These are phyloP conservation scores for Tribolium freemani DNA, from an alignment of 2,888 invertebrate species.

Conservation along the genomic window DNA sequence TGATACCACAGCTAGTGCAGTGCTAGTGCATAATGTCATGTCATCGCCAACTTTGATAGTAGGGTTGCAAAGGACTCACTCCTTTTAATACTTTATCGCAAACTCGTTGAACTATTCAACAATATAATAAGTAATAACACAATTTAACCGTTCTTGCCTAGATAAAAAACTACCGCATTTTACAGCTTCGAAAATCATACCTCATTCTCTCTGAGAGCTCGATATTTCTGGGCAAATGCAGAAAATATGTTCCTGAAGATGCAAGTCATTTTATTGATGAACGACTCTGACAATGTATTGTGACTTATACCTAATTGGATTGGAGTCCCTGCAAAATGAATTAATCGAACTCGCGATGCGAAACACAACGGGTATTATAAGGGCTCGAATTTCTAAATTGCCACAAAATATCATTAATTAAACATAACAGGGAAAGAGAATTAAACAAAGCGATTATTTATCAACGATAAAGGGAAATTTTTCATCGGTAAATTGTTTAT, in stretches of 20 bases:
- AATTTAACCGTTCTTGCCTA: neutral
- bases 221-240: conserved; percentile 60
- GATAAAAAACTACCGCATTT: conserved; percentile 14
- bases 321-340: conserved; percentile 62
- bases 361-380: conserved; percentile 56
- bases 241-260: conserved; percentile 62
- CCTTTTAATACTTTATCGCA: conserved; percentile 10
- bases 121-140: conserved; percentile 12
- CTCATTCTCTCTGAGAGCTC: conserved; percentile 39
- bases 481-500: conserved; percentile 25
- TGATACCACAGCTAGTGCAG: conserved; percentile 43
- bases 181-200: neutral
- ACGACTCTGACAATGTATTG: conserved; percentile 62
- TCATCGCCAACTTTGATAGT: conserved; percentile 54
- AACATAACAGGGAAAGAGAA: conserved; percentile 34
- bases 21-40: conserved; percentile 59
- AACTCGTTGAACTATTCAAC: conserved; percentile 24
- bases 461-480: conserved; percentile 23
- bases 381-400: conserved; percentile 63
- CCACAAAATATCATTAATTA: conserved; percentile 64
- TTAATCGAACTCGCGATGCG: conserved; percentile 62
- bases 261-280: conserved; percentile 64
- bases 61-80: conserved; percentile 29
- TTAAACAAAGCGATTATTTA: conserved; percentile 36
- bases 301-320: conserved; percentile 67